A percentile compares a stretch with the other conserved stretches of the same genome.
Conservation (phyloP, 2,797 vertebrate species). For the Coracias cyanogaster region DNA sequence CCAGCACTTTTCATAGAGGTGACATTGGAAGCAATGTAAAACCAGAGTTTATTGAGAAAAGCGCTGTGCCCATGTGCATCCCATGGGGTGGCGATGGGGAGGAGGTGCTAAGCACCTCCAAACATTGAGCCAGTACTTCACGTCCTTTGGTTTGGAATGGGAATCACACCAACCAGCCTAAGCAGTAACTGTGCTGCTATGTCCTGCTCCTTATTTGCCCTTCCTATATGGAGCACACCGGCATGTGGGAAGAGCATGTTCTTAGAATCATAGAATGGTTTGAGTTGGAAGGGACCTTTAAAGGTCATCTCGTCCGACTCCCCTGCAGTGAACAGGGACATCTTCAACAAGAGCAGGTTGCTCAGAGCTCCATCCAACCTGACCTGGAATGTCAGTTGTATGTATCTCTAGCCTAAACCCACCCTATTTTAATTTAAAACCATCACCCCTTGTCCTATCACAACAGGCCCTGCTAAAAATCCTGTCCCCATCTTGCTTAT, state of each 20-base stretch:
- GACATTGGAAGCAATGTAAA: not conserved
- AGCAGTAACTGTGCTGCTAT: rapidly evolving
- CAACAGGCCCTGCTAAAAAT: no score
- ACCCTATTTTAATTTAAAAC: no score
- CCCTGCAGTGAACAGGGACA: not conserved
- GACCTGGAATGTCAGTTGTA: not conserved
- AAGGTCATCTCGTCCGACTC: not conserved
- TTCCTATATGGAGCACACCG: not conserved
- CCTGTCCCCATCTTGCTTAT: no score
- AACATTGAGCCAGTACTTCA: not conserved
- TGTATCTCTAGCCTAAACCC: no score
- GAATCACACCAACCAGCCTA: not conserved
- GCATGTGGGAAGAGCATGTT: not conserved
- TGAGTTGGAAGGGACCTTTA: not conserved
- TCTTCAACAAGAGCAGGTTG: not conserved
- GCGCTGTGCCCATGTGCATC: not conserved
- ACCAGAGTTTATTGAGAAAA: not conserved
- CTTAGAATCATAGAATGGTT: not conserved
- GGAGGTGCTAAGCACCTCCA: not conserved
- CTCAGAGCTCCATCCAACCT: not conserved
- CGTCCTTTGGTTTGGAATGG: not conserved
- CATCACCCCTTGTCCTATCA: no score
- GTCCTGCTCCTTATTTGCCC: not conserved
- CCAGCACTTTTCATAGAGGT: not conserved
- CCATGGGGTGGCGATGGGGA: not conserved